phyloP scores from a whole-genome alignment of 2,888 invertebrate species.

The Formica aserva region DNA sequence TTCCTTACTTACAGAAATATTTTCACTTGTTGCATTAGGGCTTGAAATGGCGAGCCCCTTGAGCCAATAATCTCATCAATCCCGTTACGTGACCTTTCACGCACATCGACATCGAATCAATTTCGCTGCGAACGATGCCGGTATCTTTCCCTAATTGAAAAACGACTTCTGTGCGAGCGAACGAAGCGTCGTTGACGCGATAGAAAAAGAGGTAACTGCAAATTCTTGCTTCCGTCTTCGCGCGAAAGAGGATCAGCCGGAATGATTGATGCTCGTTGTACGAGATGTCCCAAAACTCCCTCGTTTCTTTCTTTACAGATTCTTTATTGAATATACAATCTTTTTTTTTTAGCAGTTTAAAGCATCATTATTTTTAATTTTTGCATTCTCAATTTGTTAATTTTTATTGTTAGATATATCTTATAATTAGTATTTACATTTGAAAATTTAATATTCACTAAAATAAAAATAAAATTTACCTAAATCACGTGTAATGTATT shows the following conservation, averaged over 20 bases:
- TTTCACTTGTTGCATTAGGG: constrained; percentile 58
- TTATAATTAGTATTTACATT: not conserved
- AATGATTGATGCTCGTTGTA: constrained; percentile 43
- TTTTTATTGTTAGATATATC: not conserved
- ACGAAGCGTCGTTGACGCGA: constrained; percentile 5
- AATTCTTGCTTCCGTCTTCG: constrained; percentile 36
- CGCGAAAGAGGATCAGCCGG: constrained; percentile 26
- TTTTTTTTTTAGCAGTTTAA: not conserved
- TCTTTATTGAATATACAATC: not conserved
- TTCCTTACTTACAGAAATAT: constrained; percentile 19
- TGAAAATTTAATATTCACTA: not conserved
- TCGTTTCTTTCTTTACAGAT: not conserved
- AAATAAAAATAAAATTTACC: not conserved
- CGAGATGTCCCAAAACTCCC: constrained; percentile 12
- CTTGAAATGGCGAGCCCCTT: constrained; percentile 40
- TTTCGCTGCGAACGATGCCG: constrained; percentile 35
- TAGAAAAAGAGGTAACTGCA: constrained; percentile 32
- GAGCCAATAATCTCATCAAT: constrained; percentile 54
- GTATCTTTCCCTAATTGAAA: constrained; percentile 52
- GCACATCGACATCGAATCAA: constrained; percentile 51
- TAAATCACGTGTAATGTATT: not conserved
- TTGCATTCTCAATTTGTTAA: not conserved
- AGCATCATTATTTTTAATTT: not conserved
- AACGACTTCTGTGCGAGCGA: constrained; percentile 38
- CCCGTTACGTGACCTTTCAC: constrained; percentile 52